These are phyloP conservation scores for Cydia amplana DNA, from an alignment of 1,140 invertebrate genomes.

Conservation along the genomic window DNA sequence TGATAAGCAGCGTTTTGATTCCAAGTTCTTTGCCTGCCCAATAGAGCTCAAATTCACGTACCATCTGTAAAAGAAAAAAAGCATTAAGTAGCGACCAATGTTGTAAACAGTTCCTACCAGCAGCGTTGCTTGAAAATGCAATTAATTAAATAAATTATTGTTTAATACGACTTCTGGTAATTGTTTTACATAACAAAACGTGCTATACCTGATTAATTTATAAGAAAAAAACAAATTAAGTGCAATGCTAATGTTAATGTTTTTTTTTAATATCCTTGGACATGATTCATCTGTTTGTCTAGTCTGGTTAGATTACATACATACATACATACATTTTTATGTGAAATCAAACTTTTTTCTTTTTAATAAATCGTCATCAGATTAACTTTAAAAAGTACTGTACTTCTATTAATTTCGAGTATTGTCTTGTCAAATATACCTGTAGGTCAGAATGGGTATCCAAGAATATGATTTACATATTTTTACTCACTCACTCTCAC, in stretches of 20 bases:
- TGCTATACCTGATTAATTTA: background rate
- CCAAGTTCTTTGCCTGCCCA: slow-evolving; percentile 85
- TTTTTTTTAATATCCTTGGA: background rate
- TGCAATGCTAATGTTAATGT: background rate
- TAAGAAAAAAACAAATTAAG: background rate
- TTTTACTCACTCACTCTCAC: too few species aligned
- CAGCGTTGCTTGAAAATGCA: background rate
- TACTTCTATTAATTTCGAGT: too few species aligned
- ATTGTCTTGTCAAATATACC: too few species aligned
- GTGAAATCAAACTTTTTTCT: too few species aligned
- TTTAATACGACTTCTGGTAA: background rate
- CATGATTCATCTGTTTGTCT: background rate
- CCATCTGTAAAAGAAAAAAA: slow-evolving; percentile 81
- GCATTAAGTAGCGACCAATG: background rate
- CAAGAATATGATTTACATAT: too few species aligned
- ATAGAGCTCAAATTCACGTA: slow-evolving; percentile 83
- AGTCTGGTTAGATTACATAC: background rate
- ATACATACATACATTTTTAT: too few species aligned
- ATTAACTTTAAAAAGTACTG: too few species aligned
- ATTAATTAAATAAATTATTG: background rate
- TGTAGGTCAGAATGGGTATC: too few species aligned
- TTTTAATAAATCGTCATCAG: too few species aligned
- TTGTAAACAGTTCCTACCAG: background rate
- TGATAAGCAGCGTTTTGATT: slow-evolving; percentile 86
- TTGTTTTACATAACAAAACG: background rate